A percentile compares a stretch with the other conserved stretches of the same genome.
These are phyloP conservation scores for Laticauda laticaudata DNA, from an alignment of 2,113 vertebrate genomes.

Conservation along the genomic window DNA sequence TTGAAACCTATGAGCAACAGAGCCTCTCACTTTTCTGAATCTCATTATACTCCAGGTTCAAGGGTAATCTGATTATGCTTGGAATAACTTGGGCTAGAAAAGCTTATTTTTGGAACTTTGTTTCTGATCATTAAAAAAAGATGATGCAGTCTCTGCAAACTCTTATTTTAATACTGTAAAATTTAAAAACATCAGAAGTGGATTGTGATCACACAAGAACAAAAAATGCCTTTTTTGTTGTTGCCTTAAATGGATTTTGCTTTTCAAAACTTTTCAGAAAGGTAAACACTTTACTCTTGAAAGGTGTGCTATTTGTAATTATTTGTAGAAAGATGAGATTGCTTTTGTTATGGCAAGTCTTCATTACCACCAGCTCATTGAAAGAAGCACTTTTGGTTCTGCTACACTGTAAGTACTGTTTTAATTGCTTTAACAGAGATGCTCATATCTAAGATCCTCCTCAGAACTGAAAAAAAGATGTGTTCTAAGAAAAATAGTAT, in stretches of 20 bases:
- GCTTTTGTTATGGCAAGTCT: conserved; percentile 84
- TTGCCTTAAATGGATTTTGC: conserved; percentile 32
- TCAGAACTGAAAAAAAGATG: conserved; percentile 21
- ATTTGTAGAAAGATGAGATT: conserved; percentile 77
- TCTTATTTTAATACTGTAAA: background rate
- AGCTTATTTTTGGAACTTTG: background rate
- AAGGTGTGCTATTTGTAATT: conserved; percentile 55
- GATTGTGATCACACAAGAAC: conserved; percentile 8
- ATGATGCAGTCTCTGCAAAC: background rate
- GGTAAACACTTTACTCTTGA: conserved; percentile 43
- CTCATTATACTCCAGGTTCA: background rate
- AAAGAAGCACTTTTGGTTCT: conserved; percentile 81
- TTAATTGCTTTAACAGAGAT: background rate
- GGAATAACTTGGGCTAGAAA: background rate
- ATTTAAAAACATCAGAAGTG: conserved; percentile 5
- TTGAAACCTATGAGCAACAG: background rate
- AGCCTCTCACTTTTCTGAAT: background rate
- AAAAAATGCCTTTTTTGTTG: conserved; percentile 33
- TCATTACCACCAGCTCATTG: conserved; percentile 84
- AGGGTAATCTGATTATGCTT: background rate
- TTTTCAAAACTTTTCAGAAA: conserved; percentile 42
- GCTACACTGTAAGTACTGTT: conserved; percentile 73
- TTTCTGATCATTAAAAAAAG: background rate
- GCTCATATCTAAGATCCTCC: conserved; percentile 31
- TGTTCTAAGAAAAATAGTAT: conserved; percentile 12